Evolutionary conservation across 2,113 vertebrate genomes (phyloP), one percentile per base, ranked within the genome.

Genomic region (Irena cyanogastra): DNA sequence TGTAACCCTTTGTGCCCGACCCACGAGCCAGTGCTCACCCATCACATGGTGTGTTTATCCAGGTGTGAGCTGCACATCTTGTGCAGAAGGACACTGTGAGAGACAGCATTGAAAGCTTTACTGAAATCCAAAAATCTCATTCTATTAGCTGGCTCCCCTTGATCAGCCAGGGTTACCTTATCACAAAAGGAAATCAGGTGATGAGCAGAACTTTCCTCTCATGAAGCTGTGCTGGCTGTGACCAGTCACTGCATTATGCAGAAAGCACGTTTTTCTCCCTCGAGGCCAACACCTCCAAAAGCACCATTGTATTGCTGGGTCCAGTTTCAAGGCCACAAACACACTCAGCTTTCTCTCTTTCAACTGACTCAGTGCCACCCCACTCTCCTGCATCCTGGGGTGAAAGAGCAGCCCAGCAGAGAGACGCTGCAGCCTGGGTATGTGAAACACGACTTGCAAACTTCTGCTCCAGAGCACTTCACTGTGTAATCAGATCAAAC

Each of bases 161-260:
- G 45, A 44, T 60, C 45, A 69, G 1, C 8, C 5, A 9, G 14
- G 33, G 64, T 33, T 53, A 53, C 27, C 18, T 33, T 60, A 33
- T 33, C 45, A 77, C 1, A 28, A 37, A 44, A 42, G 21, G 1
- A 18, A 68, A 45, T 20, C 45, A 45, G 5, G 13, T 28, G 45
- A 37, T 28, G 5, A 78, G 28, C 16, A 87, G 54, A 13, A 69
- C 39, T 60, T 60, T 24, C 17, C 33, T 21, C 31, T 37, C 39
- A 28, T 3, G 45, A 45, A 52, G 45, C 6, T 0, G 2, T 37
- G 33, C 53, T 59, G 37, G 21, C 83, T 77, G 63, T 77, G 45
- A 9, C 39, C 33, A 28, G 22, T 3, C 1, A 37, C 18, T 45
- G 45, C 0, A 1, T 2, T 53, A 41, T 8, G 60, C 12, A 33